phyloP scores from a whole-genome alignment of 2,797 vertebrate species.

The Etheostoma perlongum region DNA sequence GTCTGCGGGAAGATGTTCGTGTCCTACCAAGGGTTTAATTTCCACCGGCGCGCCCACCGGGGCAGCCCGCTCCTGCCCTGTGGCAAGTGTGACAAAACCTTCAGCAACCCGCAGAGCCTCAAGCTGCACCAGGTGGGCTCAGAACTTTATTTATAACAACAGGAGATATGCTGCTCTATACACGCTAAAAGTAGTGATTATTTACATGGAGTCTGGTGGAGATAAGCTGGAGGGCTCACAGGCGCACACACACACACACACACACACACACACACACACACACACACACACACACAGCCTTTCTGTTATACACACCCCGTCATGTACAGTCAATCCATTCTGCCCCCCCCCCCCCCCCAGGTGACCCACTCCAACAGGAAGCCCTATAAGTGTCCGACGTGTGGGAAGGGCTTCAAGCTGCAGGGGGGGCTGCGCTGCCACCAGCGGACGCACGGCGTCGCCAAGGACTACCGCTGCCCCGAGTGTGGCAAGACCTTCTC shows the following conservation, averaged over 20 bases:
- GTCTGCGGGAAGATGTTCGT: constrained; percentile 72
- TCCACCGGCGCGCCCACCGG: constrained; percentile 61
- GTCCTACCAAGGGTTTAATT: constrained; percentile 75
- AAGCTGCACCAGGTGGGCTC: constrained; percentile 62
- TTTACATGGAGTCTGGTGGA: too few species aligned
- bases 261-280: too few species aligned
- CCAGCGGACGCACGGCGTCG: constrained; percentile 62
- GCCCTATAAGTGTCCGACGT: constrained; percentile 62
- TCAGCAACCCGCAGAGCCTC: constrained; percentile 70
- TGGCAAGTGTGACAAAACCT: constrained; percentile 61
- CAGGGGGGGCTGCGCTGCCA: constrained; percentile 68
- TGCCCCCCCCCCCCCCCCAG: not conserved
- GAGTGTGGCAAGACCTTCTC: constrained; percentile 72
- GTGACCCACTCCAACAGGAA: constrained; percentile 65
- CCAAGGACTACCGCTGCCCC: constrained; percentile 62
- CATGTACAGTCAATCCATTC: too few species aligned
- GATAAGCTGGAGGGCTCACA: too few species aligned
- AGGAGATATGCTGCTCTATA: too few species aligned
- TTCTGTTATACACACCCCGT: too few species aligned
- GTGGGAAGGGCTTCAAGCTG: constrained; percentile 74
- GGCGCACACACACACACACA: too few species aligned
- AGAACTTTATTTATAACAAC: too few species aligned
- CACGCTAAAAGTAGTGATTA: too few species aligned
- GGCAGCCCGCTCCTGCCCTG: constrained; percentile 55
- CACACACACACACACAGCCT: too few species aligned